A percentile compares a stretch with the other conserved stretches of the same genome.
Conservation (phyloP, 2,113 vertebrate species). For the Chamaea fasciata region DNA sequence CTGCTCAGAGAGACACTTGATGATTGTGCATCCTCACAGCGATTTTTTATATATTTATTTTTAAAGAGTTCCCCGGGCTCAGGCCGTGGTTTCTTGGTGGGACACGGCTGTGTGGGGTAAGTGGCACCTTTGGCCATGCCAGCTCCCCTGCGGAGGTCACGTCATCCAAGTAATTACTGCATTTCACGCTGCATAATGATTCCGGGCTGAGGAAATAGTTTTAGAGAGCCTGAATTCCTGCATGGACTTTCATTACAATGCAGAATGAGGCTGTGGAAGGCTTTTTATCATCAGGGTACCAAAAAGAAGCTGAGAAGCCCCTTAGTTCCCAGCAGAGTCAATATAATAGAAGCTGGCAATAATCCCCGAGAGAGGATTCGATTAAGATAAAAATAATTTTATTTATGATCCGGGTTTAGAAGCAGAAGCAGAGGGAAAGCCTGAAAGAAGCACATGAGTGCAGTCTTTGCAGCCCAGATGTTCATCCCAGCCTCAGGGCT, state of each 20-base stretch:
- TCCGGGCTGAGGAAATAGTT: background rate
- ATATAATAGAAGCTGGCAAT: background rate
- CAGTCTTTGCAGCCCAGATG: background rate
- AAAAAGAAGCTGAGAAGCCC: background rate
- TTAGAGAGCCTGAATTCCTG: constrained; percentile 9
- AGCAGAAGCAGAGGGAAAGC: background rate
- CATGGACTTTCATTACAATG: background rate
- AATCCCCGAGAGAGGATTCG: background rate
- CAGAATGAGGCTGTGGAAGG: background rate
- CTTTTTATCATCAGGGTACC: background rate
- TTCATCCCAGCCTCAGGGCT: background rate
- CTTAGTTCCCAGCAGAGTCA: background rate
- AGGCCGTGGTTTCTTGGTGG: background rate
- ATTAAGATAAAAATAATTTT: background rate
- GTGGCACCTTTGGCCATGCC: background rate
- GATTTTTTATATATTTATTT: background rate
- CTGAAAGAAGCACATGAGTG: background rate
- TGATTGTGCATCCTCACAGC: background rate
- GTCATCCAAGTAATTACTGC: background rate
- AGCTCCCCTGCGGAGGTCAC: background rate
- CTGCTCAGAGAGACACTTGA: background rate
- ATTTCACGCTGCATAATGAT: constrained; percentile 27
- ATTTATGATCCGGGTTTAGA: background rate
- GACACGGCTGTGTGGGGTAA: background rate
- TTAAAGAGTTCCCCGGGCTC: background rate